phyloP scores from a whole-genome alignment of 2,797 vertebrate species.

The Mallotus villosus region DNA sequence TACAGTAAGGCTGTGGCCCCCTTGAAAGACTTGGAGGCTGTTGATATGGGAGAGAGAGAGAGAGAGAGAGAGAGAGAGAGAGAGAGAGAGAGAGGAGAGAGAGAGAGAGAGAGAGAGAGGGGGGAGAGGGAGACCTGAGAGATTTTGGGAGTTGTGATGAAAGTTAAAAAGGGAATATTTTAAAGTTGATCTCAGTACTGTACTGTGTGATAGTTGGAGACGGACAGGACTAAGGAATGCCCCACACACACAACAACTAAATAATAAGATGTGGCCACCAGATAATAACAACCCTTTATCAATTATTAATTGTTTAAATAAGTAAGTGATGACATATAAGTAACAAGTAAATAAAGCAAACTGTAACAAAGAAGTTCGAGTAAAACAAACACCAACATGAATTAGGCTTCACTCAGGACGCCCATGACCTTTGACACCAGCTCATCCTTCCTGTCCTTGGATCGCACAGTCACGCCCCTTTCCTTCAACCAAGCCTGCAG shows the following conservation, averaged over 20 bases:
- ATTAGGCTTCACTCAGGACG: conserved; percentile 63
- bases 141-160: too few relatives aligned
- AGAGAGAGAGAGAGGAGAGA: too few relatives aligned
- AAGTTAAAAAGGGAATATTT: too few relatives aligned
- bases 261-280: background rate
- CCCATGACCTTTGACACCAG: conserved; percentile 75
- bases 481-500: conserved; percentile 68
- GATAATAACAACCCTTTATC: background rate
- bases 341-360: background rate
- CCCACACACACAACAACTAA: background rate
- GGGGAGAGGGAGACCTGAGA: too few relatives aligned
- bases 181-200: too few relatives aligned
- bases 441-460: conserved; percentile 71
- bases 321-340: background rate
- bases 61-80: too few relatives aligned
- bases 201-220: background rate
- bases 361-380: too few relatives aligned
- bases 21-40: conserved; percentile 3
- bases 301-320: background rate
- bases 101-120: too few relatives aligned
- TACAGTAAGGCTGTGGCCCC: too few relatives aligned
- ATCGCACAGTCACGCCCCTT: conserved; percentile 52
- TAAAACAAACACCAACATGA: background rate
- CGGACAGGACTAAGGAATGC: background rate
- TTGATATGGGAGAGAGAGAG: too few relatives aligned